A percentile compares a stretch with the other conserved stretches of the same genome.
These are phyloP conservation scores for Natrix natrix DNA, from an alignment of 2,797 vertebrate genomes.

Conservation along the genomic window DNA sequence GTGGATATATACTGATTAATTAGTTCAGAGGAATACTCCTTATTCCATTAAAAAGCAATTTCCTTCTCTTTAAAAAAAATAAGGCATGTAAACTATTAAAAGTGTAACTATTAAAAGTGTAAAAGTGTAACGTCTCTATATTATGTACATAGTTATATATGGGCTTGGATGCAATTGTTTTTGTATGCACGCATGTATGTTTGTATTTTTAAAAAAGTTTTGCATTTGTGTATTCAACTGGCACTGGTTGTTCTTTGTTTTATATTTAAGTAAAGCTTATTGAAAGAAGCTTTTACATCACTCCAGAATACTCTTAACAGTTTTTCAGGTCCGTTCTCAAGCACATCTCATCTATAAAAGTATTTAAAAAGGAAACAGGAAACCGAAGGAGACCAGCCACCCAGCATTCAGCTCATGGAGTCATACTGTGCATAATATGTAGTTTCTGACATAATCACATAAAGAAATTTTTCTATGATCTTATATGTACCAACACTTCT, in stretches of 20 bases:
- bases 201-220: neutral
- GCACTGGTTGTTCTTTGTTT: neutral
- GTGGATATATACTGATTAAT: neutral
- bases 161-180: neutral
- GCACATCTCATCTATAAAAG: neutral
- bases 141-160: neutral
- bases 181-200: neutral
- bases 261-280: neutral
- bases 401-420: neutral
- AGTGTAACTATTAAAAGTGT: no score
- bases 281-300: neutral
- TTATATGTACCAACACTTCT: slow-evolving; percentile 5
- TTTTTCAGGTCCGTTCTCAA: neutral
- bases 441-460: neutral
- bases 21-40: neutral
- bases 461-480: neutral
- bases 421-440: neutral
- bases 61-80: neutral
- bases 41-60: neutral
- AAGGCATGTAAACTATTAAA: neutral
- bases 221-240: neutral
- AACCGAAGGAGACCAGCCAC: neutral
- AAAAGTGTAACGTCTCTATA: neutral
- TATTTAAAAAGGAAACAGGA: neutral
- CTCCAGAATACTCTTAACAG: neutral